Evolutionary conservation across 1,140 invertebrate species (phyloP).

Genomic region (Pantala flavescens): DNA sequence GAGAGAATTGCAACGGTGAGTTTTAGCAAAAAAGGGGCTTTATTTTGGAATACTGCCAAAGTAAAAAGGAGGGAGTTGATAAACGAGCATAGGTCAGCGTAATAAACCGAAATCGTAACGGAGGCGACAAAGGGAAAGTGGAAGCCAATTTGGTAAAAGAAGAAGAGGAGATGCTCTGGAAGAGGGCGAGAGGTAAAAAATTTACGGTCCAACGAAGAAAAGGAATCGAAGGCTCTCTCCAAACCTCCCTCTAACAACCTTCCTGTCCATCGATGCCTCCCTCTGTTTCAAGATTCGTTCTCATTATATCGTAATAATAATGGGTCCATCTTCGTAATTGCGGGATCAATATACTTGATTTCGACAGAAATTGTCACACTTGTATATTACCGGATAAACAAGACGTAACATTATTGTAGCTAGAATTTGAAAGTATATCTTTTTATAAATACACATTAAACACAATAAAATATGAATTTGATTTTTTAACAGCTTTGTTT

Average conservation of each 20-base stretch:
- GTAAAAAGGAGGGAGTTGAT: not conserved
- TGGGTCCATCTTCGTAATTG: too few species aligned
- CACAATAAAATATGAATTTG: too few species aligned
- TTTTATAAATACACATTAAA: too few species aligned
- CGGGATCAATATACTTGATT: too few species aligned
- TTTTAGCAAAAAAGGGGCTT: not conserved
- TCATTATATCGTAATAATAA: too few species aligned
- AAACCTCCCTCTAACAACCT: not conserved
- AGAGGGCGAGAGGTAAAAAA: not conserved
- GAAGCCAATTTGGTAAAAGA: not conserved
- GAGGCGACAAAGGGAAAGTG: not conserved
- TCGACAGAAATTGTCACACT: too few species aligned
- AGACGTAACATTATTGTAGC: too few species aligned
- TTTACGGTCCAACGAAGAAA: constrained; percentile 1
- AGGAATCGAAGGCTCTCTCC: not conserved
- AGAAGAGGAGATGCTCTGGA: not conserved
- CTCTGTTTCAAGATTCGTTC: not conserved
- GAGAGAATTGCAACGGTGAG: too few species aligned
- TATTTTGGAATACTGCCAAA: not conserved
- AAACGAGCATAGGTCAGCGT: not conserved
- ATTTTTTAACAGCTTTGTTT: too few species aligned
- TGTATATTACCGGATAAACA: too few species aligned
- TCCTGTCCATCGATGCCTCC: not conserved
- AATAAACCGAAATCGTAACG: not conserved
- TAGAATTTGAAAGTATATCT: too few species aligned